phyloP scores from a whole-genome alignment of 2,113 vertebrate genomes.

The Gambusia affinis region DNA sequence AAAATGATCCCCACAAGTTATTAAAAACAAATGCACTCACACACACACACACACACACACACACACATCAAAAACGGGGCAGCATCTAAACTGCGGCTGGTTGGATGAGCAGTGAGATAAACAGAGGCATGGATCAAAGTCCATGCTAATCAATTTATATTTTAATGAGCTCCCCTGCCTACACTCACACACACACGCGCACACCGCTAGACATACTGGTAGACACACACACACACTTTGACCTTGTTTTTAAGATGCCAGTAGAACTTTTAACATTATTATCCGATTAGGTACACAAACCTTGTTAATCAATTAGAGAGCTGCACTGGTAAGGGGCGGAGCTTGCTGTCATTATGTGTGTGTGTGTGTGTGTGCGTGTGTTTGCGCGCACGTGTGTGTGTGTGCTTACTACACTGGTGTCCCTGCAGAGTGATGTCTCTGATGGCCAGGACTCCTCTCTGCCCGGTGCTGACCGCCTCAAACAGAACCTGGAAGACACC shows the following conservation, averaged over 20 bases:
- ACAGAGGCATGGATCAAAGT: slow-evolving; percentile 71
- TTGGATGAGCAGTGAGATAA: slow-evolving; percentile 49
- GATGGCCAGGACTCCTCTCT: slow-evolving; percentile 88
- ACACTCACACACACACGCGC: slow-evolving; percentile 22
- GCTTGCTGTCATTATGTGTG: neutral
- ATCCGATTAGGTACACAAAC: slow-evolving; percentile 49
- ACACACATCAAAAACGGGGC: slow-evolving; percentile 25
- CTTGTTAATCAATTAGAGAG: slow-evolving; percentile 56
- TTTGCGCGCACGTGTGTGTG: neutral
- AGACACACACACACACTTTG: slow-evolving; percentile 34
- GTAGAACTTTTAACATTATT: slow-evolving; percentile 54
- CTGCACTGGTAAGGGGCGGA: slow-evolving; percentile 25
- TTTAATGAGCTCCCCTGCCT: slow-evolving; percentile 73
- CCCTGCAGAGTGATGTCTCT: slow-evolving; percentile 94
- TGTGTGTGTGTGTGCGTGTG: slow-evolving; percentile 50
- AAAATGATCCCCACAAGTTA: too few relatives aligned
- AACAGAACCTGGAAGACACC: slow-evolving; percentile 85
- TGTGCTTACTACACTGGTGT: slow-evolving; percentile 93
- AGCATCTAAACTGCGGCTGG: slow-evolving; percentile 50
- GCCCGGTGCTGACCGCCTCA: slow-evolving; percentile 89
- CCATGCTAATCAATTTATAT: slow-evolving; percentile 74
- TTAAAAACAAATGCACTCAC: too few relatives aligned
- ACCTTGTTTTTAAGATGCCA: slow-evolving; percentile 52
- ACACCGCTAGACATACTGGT: slow-evolving; percentile 17
- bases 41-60: too few relatives aligned